A percentile compares a stretch with the other conserved stretches of the same genome.
Conservation (phyloP, 2,113 vertebrate genomes). For the Orcinus orca region DNA sequence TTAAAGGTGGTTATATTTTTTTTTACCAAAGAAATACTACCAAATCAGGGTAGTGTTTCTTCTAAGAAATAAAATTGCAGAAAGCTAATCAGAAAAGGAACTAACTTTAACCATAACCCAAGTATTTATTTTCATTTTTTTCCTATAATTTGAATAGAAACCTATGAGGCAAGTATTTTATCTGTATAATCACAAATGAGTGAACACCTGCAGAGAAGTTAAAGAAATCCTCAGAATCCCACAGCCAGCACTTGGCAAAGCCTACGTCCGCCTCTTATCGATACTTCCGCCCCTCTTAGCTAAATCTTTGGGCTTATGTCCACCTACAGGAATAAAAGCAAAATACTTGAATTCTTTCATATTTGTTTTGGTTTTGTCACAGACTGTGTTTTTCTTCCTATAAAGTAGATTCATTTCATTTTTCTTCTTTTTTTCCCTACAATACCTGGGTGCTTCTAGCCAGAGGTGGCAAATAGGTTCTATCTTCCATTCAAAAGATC, state of each 20-base stretch:
- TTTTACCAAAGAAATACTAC: slow-evolving; percentile 21
- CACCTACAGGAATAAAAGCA: neutral
- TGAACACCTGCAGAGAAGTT: neutral
- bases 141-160: slow-evolving; percentile 37
- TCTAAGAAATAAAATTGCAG: slow-evolving; percentile 23
- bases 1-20: neutral
- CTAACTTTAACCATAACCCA: neutral
- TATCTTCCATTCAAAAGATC: neutral
- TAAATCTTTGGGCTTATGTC: neutral
- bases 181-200: neutral
- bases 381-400: neutral
- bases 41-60: neutral
- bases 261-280: neutral
- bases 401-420: neutral
- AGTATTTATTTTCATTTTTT: slow-evolving; percentile 36
- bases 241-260: neutral
- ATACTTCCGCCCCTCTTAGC: neutral
- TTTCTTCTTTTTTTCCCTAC: neutral
- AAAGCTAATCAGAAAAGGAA: slow-evolving; percentile 34
- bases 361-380: slow-evolving; percentile 1
- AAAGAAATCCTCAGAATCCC: neutral
- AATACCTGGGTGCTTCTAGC: neutral
- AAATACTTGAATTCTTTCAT: neutral
- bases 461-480: neutral
- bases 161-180: neutral